Percentiles rank a stretch among this genome's conserved stretches.
Evolutionary conservation across 2,113 vertebrate species (phyloP).

Genomic region (Thomomys bottae): DNA sequence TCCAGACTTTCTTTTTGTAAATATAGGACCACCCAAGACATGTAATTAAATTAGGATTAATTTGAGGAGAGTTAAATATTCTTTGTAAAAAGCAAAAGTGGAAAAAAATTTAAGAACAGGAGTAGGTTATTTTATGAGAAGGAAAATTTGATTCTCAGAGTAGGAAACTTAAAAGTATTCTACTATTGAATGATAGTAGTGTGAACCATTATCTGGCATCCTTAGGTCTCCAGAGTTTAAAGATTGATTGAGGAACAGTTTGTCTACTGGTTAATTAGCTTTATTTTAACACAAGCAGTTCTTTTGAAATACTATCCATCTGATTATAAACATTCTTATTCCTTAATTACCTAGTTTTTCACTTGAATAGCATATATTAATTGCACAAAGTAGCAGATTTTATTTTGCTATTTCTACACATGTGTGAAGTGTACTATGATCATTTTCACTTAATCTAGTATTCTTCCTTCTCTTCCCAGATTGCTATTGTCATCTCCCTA

Average conservation of each 20-base stretch:
- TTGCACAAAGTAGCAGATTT: too few relatives aligned
- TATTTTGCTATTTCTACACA: too few relatives aligned
- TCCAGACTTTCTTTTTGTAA: neutral
- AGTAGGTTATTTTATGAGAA: too few relatives aligned
- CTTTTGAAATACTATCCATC: neutral
- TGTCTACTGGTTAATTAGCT: neutral
- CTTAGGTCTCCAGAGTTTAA: neutral
- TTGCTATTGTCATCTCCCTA: too few relatives aligned
- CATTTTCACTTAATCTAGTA: too few relatives aligned
- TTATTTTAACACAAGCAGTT: neutral
- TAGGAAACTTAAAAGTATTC: neutral
- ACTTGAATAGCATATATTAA: too few relatives aligned
- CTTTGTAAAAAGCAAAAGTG: neutral
- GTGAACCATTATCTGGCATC: neutral
- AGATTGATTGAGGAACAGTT: neutral
- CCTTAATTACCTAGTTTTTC: neutral
- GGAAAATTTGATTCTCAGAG: too few relatives aligned
- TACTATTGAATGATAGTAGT: neutral
- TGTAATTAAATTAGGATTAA: neutral
- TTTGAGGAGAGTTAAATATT: constrained; percentile 42
- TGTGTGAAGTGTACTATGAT: too few relatives aligned
- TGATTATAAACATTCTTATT: neutral
- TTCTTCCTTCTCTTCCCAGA: too few relatives aligned
- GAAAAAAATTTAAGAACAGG: constrained; percentile 12
- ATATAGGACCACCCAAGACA: neutral